Evolutionary conservation across 2,797 vertebrate species (phyloP), one percentile per base, ranked within the genome.

Genomic region (Melanotaenia nigrans): DNA sequence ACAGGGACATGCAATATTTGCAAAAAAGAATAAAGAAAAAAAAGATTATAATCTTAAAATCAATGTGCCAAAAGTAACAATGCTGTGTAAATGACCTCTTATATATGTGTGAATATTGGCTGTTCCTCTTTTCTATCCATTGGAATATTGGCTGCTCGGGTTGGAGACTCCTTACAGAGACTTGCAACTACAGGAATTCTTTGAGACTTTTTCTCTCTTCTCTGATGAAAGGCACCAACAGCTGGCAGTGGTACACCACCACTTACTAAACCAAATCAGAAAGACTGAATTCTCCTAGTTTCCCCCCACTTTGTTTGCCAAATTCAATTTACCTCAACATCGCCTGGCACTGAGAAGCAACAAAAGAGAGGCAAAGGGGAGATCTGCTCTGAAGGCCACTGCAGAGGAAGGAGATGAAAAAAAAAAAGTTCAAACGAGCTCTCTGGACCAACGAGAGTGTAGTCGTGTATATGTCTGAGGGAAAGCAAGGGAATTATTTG

Each of bases 1-100:
- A 98, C 95, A 96, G 96, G 96, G 95, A 96, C 97, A 96, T 96
- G 97, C 96, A 97, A 96, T 98, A 97, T 96, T 96, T 96, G 95
- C 94, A 95, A 93, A 88, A 91, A 79, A 62, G 53, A 20, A 59
- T 93, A 88, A 91, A 73, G n/a, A 60, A 30, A 68, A 93, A 87
- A 92, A 90, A 90, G 88, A 92, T 92, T 92, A 93, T 92, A 93
- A 92, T 91, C 92, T 93, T 92, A 92, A 94, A 92, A 93, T 94
- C 91, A 92, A 95, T 96, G 97, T 98, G 97, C 97, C 97, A 99
- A 98, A 97, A 97, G 93, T 94, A 93, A 93, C 92, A 91, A 91
- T 91, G 91, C 92, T 94, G 92, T 94, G 92, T 93, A 94, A 93
- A 94, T 92, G 90, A 93, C 90, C 89, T 93, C 91, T 93, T 92